These are phyloP conservation scores for Menidia beryllina DNA, from an alignment of 2,113 vertebrate genomes.

Conservation along the genomic window DNA sequence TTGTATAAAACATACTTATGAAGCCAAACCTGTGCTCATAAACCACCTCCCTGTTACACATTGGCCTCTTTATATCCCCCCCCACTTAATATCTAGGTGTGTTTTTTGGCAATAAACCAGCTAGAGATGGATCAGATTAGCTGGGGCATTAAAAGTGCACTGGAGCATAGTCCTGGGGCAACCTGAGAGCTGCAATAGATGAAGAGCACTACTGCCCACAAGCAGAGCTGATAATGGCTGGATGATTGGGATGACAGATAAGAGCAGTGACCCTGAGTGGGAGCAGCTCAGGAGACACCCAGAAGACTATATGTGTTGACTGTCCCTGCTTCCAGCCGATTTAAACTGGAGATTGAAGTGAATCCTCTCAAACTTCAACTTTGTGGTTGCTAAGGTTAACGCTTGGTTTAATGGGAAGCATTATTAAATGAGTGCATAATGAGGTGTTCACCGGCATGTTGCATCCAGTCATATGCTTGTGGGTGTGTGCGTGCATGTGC, in stretches of 20 bases:
- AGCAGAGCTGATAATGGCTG: slow-evolving; percentile 22
- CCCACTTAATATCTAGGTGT: slow-evolving; percentile 57
- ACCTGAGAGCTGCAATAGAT: slow-evolving; percentile 43
- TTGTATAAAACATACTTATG: too few species aligned
- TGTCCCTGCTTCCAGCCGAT: slow-evolving; percentile 7
- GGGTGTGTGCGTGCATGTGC: not conserved
- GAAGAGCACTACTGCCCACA: slow-evolving; percentile 18
- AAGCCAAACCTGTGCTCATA: slow-evolving; percentile 33
- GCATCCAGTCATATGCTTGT: not conserved
- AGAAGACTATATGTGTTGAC: slow-evolving; percentile 10
- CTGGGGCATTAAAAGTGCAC: slow-evolving; percentile 55
- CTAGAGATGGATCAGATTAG: slow-evolving; percentile 70
- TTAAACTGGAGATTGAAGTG: slow-evolving; percentile 37
- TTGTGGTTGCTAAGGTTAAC: slow-evolving; percentile 57
- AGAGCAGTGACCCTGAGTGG: slow-evolving; percentile 52
- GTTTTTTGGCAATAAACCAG: slow-evolving; percentile 66
- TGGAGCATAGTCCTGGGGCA: slow-evolving; percentile 57
- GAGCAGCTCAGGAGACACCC: slow-evolving; percentile 14
- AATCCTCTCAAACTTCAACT: too few species aligned
- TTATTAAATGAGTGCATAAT: slow-evolving; percentile 71
- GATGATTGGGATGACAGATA: slow-evolving; percentile 61
- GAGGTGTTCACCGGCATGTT: slow-evolving; percentile 50
- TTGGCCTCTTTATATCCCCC: slow-evolving; percentile 34
- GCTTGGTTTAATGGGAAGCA: slow-evolving; percentile 62
- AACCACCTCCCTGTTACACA: slow-evolving; percentile 24